Conservation (phyloP, 2,888 invertebrate genomes). For the Vesta saturnalis region DNA sequence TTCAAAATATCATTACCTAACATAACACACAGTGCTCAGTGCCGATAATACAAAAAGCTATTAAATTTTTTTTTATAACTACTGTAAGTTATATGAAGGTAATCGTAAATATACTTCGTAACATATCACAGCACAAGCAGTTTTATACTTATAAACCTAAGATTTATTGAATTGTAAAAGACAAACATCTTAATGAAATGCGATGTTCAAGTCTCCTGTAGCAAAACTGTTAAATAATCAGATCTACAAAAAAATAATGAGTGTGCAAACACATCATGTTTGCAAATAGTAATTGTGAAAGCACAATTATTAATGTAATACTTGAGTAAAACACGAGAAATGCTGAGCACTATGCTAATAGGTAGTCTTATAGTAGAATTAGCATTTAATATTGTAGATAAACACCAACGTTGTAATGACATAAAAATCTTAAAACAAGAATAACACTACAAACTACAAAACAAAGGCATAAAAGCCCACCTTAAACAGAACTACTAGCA, state of each 20-base stretch:
- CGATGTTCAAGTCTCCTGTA: background rate
- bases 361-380: background rate
- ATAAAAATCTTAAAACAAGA: conserved; percentile 14
- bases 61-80: background rate
- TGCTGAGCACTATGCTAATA: conserved; percentile 11
- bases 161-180: background rate
- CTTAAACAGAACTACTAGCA: conserved; percentile 58
- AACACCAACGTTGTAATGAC: background rate
- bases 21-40: conserved; percentile 19
- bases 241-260: background rate
- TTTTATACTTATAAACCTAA: background rate
- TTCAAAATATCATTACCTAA: background rate
- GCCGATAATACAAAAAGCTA: background rate
- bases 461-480: background rate
- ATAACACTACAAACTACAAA: conserved; percentile 24
- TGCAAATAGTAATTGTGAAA: background rate
- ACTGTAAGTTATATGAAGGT: background rate
- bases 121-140: conserved; percentile 9
- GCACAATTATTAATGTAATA: background rate
- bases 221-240: background rate
- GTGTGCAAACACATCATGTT: background rate
- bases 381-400: conserved; percentile 5
- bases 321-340: background rate
- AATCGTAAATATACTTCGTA: background rate
- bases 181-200: background rate